phyloP scores from a whole-genome alignment of 2,888 invertebrate genomes.

The Bimastos eiseni region DNA sequence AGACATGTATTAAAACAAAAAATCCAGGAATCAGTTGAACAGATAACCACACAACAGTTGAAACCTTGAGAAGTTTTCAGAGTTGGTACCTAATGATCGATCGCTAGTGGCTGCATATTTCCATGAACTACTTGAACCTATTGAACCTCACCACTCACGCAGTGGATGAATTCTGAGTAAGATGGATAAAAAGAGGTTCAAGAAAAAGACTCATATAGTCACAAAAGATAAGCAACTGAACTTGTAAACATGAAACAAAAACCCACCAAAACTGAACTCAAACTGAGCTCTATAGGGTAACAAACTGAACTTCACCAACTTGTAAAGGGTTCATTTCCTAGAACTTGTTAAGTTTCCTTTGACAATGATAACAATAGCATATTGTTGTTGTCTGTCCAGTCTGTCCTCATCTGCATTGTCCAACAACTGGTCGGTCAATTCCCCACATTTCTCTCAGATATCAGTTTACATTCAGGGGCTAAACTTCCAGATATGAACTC shows the following conservation, averaged over 20 bases:
- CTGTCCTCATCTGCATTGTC: too few relatives aligned
- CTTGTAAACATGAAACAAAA: neutral
- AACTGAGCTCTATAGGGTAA: too few relatives aligned
- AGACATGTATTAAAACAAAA: neutral
- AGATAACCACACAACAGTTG: neutral
- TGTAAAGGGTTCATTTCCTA: neutral
- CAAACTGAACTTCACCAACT: neutral
- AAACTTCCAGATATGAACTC: too few relatives aligned
- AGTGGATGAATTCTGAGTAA: too few relatives aligned
- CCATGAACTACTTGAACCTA: neutral
- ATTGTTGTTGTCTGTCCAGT: too few relatives aligned
- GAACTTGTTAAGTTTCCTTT: too few relatives aligned
- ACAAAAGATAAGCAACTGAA: neutral
- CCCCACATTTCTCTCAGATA: too few relatives aligned
- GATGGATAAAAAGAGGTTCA: too few relatives aligned
- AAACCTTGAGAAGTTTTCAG: slow-evolving; percentile 1
- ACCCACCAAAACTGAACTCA: neutral
- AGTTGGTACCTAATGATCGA: neutral
- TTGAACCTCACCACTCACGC: neutral
- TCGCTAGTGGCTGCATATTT: neutral
- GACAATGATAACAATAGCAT: too few relatives aligned
- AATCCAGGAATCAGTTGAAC: neutral
- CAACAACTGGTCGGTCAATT: too few relatives aligned
- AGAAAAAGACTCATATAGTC: neutral
- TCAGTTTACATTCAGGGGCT: too few relatives aligned